A percentile compares a stretch with the other conserved stretches of the same genome.
These are phyloP conservation scores for Galerucella calmariensis DNA, from an alignment of 2,888 invertebrate genomes.

Conservation along the genomic window DNA sequence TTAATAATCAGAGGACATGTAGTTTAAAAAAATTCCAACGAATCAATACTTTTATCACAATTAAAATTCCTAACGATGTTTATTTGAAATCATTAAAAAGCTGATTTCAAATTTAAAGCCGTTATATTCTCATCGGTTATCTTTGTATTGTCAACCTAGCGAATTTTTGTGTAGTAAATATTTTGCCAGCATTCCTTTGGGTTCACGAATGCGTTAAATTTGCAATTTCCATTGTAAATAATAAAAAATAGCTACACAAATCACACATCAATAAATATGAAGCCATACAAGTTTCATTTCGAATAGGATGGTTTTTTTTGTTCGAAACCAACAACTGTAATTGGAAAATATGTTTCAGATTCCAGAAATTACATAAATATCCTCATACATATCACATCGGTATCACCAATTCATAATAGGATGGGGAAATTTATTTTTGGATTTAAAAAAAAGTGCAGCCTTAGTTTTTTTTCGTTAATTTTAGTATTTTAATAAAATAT, in stretches of 20 bases:
- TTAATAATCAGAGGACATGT: neutral
- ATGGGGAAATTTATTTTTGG: neutral
- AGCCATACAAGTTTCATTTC: conserved; percentile 28
- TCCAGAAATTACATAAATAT: conserved; percentile 32
- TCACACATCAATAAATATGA: conserved; percentile 41
- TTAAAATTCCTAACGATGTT: too few relatives aligned
- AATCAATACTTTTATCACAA: neutral
- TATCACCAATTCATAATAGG: neutral
- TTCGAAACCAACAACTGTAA: conserved; percentile 33
- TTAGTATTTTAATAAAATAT: too few relatives aligned
- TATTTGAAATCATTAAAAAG: too few relatives aligned
- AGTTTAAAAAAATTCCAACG: neutral
- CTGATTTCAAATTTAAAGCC: too few relatives aligned
- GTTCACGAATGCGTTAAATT: conserved; percentile 15
- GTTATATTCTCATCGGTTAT: neutral
- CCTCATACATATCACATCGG: conserved; percentile 30
- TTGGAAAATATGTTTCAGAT: conserved; percentile 39
- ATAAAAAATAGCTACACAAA: conserved; percentile 24
- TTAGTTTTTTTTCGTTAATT: too few relatives aligned
- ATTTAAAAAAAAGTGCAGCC: neutral
- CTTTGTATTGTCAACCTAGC: conserved; percentile 1
- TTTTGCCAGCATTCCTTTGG: conserved; percentile 5
- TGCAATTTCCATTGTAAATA: conserved; percentile 21
- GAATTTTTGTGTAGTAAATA: neutral
- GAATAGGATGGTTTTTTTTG: conserved; percentile 33